A percentile compares a stretch with the other conserved stretches of the same genome.
These are phyloP conservation scores for Drosophila sucinea DNA, from an alignment of 1,140 invertebrate genomes.

Conservation along the genomic window DNA sequence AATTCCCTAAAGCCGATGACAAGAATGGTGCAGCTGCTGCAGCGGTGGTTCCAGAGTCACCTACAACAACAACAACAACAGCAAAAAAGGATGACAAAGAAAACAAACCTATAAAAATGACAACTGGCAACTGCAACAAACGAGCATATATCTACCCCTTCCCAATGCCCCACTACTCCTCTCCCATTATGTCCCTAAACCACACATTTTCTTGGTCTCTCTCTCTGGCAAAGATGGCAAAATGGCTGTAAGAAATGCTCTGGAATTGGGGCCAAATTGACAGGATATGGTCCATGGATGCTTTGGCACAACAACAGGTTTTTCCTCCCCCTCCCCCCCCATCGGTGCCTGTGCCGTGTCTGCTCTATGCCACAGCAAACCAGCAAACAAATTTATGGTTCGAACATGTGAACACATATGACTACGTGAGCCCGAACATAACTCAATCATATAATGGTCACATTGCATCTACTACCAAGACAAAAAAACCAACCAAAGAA, in stretches of 20 bases:
- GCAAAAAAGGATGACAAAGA: conserved; percentile 50
- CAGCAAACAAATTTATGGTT: conserved; percentile 58
- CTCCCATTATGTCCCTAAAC: conserved; percentile 18
- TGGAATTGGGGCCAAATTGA: conserved; percentile 63
- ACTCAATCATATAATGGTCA: conserved; percentile 73
- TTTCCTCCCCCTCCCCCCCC: conserved; percentile 7
- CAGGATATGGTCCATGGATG: conserved; percentile 58
- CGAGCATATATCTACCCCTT: conserved; percentile 65
- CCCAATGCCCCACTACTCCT: not conserved
- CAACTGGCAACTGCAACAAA: conserved; percentile 74
- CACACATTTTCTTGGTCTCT: conserved; percentile 3
- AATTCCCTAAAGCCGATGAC: conserved; percentile 8
- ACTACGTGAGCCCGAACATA: conserved; percentile 46
- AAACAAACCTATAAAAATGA: conserved; percentile 80
- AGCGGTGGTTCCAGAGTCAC: conserved; percentile 20
- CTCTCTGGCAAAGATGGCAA: conserved; percentile 50
- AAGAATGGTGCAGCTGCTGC: conserved; percentile 2
- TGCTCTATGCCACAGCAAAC: not conserved
- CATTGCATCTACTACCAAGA: conserved; percentile 43
- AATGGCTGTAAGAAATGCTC: conserved; percentile 67
- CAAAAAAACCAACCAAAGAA: not conserved
- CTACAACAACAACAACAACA: conserved; percentile 22
- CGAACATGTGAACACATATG: conserved; percentile 22
- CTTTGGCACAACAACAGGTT: conserved; percentile 69
- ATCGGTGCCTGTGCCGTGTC: not conserved